Conservation (phyloP, 2,888 invertebrate genomes). For the Eupelmus urozonus region DNA sequence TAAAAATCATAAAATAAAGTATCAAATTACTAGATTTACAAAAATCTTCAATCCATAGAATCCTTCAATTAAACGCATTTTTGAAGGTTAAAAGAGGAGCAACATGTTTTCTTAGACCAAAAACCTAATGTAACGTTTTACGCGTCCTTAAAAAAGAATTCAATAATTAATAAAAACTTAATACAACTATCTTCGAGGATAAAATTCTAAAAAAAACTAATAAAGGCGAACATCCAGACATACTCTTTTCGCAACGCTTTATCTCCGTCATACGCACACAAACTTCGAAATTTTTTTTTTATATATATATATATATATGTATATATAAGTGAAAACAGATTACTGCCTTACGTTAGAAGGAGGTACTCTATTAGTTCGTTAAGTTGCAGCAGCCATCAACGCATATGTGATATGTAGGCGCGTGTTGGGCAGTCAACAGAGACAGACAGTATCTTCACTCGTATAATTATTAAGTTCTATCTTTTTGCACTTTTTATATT, state of each 20-base stretch:
- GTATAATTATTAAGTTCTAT: slow-evolving; percentile 11
- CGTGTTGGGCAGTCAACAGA: slow-evolving; percentile 57
- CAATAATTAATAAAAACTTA: slow-evolving; percentile 65
- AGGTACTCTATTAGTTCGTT: slow-evolving; percentile 54
- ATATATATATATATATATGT: too few relatives aligned
- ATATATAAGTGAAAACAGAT: slow-evolving; percentile 40
- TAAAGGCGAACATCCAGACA: slow-evolving; percentile 27
- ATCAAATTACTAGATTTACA: neutral
- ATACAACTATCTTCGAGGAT: slow-evolving; percentile 66
- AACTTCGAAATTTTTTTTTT: slow-evolving; percentile 31
- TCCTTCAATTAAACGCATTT: neutral
- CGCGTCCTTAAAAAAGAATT: slow-evolving; percentile 44
- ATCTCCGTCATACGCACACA: slow-evolving; percentile 46
- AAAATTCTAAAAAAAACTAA: slow-evolving; percentile 66
- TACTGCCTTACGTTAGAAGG: slow-evolving; percentile 34
- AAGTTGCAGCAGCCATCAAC: slow-evolving; percentile 45
- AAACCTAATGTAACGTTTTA: neutral
- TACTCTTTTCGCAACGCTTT: slow-evolving; percentile 45
- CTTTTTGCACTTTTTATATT: slow-evolving; percentile 11
- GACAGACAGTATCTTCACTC: slow-evolving; percentile 31
- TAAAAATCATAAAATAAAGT: slow-evolving; percentile 24
- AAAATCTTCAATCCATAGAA: slow-evolving; percentile 34
- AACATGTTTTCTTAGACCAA: too few relatives aligned
- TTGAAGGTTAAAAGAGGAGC: too few relatives aligned
- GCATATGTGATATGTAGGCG: slow-evolving; percentile 66